Percentiles rank a stretch among this genome's conserved stretches.
Evolutionary conservation across 2,113 vertebrate genomes (phyloP).

Genomic region (Siniperca chuatsi): DNA sequence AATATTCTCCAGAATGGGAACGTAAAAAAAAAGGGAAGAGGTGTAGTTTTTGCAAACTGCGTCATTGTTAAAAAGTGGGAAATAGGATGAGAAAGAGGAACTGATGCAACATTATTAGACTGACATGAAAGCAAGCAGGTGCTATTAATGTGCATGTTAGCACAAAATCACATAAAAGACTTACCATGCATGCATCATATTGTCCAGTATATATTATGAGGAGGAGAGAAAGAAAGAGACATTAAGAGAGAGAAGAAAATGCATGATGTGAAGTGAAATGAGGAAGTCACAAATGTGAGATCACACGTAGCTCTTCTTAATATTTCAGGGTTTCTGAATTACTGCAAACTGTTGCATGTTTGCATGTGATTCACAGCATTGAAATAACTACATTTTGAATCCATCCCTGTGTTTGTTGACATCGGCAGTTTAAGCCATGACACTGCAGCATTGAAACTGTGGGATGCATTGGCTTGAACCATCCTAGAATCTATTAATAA

Average conservation of each 20-base stretch:
- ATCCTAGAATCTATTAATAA: conserved; percentile 57
- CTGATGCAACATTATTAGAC: not conserved
- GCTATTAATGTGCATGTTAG: not conserved
- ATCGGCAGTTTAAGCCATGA: conserved; percentile 42
- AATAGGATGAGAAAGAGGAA: conserved; percentile 37
- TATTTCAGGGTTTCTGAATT: not conserved
- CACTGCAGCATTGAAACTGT: conserved; percentile 33
- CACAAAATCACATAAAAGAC: conserved; percentile 34
- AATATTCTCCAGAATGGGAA: not conserved
- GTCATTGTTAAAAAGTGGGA: not conserved
- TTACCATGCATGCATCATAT: conserved; percentile 47
- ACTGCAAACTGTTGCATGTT: conserved; percentile 12
- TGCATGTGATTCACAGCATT: conserved; percentile 3
- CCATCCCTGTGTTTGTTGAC: conserved; percentile 17
- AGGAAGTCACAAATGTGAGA: conserved; percentile 22
- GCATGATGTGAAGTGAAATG: not conserved
- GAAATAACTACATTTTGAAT: conserved; percentile 17
- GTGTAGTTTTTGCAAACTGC: not conserved
- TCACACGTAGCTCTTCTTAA: not conserved
- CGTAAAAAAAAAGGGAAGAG: conserved; percentile 21
- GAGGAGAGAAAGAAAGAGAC: conserved; percentile 22
- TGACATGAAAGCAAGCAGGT: not conserved
- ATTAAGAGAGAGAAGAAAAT: not conserved
- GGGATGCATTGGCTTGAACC: conserved; percentile 18
- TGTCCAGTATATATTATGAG: conserved; percentile 8